These are phyloP conservation scores for Ceratotherium simum DNA, from an alignment of 2,113 vertebrate species.

Conservation along the genomic window DNA sequence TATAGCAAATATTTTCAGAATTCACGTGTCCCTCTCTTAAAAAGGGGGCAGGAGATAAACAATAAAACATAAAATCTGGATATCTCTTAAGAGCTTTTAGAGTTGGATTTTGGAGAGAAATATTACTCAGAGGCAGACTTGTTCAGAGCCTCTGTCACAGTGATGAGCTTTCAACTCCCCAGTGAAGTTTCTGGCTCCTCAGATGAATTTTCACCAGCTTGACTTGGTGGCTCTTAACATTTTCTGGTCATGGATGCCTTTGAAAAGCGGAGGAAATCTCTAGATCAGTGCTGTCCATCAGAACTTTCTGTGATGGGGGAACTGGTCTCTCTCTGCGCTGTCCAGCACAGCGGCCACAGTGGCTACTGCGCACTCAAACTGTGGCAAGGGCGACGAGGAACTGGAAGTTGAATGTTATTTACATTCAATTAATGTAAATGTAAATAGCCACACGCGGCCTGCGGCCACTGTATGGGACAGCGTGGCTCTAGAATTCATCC, in stretches of 20 bases:
- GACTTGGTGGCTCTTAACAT: neutral
- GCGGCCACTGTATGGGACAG: neutral
- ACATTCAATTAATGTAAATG: neutral
- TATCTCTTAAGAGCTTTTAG: neutral
- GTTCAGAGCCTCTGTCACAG: neutral
- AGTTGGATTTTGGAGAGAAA: neutral
- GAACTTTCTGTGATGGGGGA: neutral
- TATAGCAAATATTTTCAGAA: neutral
- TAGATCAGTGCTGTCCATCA: too few species aligned
- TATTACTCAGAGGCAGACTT: neutral
- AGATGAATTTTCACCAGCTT: neutral
- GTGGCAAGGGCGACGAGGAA: neutral
- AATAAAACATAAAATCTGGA: neutral
- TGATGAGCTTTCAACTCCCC: neutral
- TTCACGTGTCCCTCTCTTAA: neutral
- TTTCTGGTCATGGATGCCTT: neutral
- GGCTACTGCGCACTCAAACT: neutral
- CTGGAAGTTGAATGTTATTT: neutral
- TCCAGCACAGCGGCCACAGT: fast-evolving
- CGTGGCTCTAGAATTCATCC: neutral
- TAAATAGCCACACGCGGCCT: neutral
- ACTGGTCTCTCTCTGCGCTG: fast-evolving
- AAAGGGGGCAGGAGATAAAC: neutral
- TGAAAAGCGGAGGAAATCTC: neutral
- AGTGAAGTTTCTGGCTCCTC: neutral